phyloP scores from a whole-genome alignment of 2,888 invertebrate genomes.

The Serripes groenlandicus region DNA sequence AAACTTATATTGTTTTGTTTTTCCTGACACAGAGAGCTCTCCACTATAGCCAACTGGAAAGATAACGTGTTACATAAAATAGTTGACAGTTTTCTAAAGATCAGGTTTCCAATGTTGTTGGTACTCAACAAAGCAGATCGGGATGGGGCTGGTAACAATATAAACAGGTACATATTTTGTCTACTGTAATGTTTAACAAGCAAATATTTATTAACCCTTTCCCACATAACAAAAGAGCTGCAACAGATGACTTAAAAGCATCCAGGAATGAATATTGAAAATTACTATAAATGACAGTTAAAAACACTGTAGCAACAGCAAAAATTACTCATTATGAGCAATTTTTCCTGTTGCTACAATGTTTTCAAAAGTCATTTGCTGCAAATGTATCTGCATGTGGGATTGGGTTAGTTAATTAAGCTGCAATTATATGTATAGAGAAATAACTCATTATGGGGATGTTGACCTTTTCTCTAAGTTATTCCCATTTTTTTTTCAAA shows the following conservation, averaged over 20 bases:
- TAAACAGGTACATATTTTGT: slow-evolving; percentile 53
- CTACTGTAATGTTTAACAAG: no score
- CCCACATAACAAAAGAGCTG: background rate
- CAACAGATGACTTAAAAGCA: background rate
- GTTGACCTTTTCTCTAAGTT: no score
- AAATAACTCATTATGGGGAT: no score
- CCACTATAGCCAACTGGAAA: slow-evolving; percentile 63
- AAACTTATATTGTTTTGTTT: background rate
- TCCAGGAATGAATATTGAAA: background rate
- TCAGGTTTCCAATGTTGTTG: slow-evolving; percentile 74
- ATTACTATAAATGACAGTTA: background rate
- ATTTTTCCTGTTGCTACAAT: background rate
- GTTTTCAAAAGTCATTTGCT: background rate
- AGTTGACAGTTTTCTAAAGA: slow-evolving; percentile 68
- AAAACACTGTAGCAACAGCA: background rate
- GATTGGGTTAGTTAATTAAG: background rate
- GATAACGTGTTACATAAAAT: slow-evolving; percentile 65
- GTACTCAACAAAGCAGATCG: slow-evolving; percentile 75
- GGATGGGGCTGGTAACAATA: slow-evolving; percentile 52
- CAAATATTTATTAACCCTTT: background rate
- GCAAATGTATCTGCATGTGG: no score
- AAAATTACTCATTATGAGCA: background rate
- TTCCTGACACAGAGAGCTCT: slow-evolving; percentile 61
- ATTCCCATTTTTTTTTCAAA: no score
- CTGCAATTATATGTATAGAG: no score